Evolutionary conservation across 2,888 invertebrate species (phyloP).

Genomic region (Anarsia innoxiella): DNA sequence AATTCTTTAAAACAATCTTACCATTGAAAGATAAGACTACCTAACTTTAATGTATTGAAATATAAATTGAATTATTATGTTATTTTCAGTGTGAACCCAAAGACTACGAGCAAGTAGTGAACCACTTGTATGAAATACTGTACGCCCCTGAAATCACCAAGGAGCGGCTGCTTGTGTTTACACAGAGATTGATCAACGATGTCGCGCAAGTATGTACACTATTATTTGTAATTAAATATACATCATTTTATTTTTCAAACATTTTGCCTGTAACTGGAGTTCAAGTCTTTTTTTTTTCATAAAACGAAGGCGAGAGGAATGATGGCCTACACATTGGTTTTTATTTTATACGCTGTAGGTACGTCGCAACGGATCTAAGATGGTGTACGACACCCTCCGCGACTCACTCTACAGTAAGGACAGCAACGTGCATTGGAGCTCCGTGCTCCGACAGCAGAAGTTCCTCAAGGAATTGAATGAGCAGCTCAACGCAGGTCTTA

Average conservation of each 20-base stretch:
- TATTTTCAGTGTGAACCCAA: conserved; percentile 79
- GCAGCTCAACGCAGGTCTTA: conserved; percentile 59
- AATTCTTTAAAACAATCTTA: too few species aligned
- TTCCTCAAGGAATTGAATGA: conserved; percentile 83
- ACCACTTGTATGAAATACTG: conserved; percentile 85
- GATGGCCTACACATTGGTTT: too few species aligned
- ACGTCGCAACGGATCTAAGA: conserved; percentile 77
- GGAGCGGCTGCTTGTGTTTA: conserved; percentile 84
- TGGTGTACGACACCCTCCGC: conserved; percentile 69
- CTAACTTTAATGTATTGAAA: too few species aligned
- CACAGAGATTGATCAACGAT: conserved; percentile 87
- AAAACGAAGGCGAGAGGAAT: too few species aligned
- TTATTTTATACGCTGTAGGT: too few species aligned
- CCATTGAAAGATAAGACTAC: too few species aligned
- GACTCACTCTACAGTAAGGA: conserved; percentile 67
- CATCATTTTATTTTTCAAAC: too few species aligned
- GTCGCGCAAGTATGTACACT: conserved; percentile 81
- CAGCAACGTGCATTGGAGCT: conserved; percentile 82
- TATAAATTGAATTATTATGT: too few species aligned
- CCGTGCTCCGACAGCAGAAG: conserved; percentile 83
- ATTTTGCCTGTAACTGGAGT: too few species aligned
- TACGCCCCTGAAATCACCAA: conserved; percentile 81
- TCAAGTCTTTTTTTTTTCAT: too few species aligned
- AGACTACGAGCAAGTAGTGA: conserved; percentile 83
- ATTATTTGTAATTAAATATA: too few species aligned